Base-by-base conservation (phyloP, 2,797 vertebrate species). In the Syncerus caffer region DNA sequence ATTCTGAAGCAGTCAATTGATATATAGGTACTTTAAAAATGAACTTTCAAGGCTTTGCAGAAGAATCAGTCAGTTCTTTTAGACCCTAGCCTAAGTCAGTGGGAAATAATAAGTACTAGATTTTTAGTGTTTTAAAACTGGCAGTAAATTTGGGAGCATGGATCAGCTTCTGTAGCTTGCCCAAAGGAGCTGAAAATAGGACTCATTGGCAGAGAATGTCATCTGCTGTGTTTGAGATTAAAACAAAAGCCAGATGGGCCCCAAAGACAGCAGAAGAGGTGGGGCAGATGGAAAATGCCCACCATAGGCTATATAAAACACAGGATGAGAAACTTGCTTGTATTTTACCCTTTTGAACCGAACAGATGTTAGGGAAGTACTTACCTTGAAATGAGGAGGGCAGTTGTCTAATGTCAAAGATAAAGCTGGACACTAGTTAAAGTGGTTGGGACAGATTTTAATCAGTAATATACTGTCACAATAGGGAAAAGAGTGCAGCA, bases 181-280 rank as follows among this genome's bases (percentile, higher is more conserved):
- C 90, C 60, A 88, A 94, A 89, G 94, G 92, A 92, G 93, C 96
- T 95, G 93, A 98, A 98, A 98, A 98, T 98, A 98, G 96, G 92
- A 95, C 78, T 97, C 85, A 51, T 91, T 97, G 86, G 96, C 89
- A 97, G 85, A 71, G 97, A 93, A 93, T 94, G 85, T 98, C 97
- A 98, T 98, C 97, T 98, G 97, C 92, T 97, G 90, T 96, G 97
- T 96, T 96, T 92, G 96, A 97, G 97, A 96, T 97, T 92, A 96
- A 97, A 98, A 98, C 97, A 98, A 98, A 98, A 98, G 93, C 95
- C 98, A 98, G 97, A 98, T 98, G 97, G 98, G 97, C n/a, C 93
- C 90, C 31, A 53, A 96, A 97, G 96, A 95, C 76, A 93, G 97
- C 96, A 94, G 96, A 95, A 93, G 97, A 85, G 96, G 93, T 96